Percentiles rank a stretch among this genome's conserved stretches.
These are phyloP conservation scores for Syngnathus scovelli DNA, from an alignment of 2,113 vertebrate species.

Conservation along the genomic window DNA sequence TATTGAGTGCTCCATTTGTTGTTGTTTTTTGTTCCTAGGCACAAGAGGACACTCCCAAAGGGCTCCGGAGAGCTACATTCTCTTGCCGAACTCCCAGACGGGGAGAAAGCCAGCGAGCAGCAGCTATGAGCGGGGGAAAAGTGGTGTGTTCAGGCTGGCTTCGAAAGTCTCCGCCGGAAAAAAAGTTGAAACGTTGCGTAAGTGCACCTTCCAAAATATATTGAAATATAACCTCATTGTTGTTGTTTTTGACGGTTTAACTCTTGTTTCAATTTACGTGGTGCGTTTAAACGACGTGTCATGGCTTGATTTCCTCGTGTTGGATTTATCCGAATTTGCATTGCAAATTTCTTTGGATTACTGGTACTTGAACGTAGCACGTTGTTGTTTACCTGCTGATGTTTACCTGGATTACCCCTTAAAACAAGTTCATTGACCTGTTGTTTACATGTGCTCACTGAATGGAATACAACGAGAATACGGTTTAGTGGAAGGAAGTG, in stretches of 20 bases:
- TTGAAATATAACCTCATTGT: background rate
- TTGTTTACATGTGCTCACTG: background rate
- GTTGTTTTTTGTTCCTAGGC: conserved; percentile 35
- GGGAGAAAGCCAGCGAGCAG: conserved; percentile 26
- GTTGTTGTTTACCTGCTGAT: background rate
- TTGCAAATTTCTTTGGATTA: background rate
- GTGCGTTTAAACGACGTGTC: background rate
- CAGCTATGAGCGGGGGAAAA: conserved; percentile 88
- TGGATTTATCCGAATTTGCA: background rate
- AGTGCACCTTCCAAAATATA: conserved; percentile 64
- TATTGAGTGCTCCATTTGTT: conserved; percentile 6
- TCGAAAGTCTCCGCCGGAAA: conserved; percentile 95
- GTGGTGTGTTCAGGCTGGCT: conserved; percentile 92
- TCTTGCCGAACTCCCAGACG: conserved; percentile 36
- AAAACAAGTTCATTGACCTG: background rate
- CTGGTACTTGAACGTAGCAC: background rate
- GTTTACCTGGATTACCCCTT: background rate
- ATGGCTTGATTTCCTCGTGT: background rate
- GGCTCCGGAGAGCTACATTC: conserved; percentile 31
- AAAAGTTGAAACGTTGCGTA: conserved; percentile 99
- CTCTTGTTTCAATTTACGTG: background rate
- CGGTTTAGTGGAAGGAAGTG: background rate
- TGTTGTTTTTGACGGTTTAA: background rate
- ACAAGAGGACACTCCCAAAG: conserved; percentile 43
- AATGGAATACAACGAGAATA: background rate